Evolutionary conservation across 2,113 vertebrate species (phyloP), one percentile per base, ranked within the genome.

Genomic region (Alces alces): DNA sequence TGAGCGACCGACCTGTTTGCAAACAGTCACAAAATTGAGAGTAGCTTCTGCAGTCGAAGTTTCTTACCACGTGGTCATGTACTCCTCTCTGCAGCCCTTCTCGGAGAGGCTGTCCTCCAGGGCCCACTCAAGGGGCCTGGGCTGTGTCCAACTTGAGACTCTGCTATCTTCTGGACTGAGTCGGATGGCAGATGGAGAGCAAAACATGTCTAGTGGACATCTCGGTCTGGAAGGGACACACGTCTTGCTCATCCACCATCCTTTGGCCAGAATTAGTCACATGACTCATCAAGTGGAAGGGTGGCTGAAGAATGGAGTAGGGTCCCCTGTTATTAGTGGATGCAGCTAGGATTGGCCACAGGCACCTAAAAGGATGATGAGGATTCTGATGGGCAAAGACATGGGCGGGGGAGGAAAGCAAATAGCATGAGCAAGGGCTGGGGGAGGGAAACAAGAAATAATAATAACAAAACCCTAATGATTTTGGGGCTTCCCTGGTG

Each of bases 301-400:
- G 5, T 2, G 0, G 6, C 27, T 73, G 36, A 50, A 4, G 6
- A 55, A 12, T 6, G 1, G 1, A 6, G 50, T 1, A 13, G 39
- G 12, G 4, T 54, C 17, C 0, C 28, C 2, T 79, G 4, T 7
- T 23, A 0, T 2, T 1, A 12, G 6, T 21, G 33, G 21, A n/a
- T 12, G 39, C 2, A 2, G 11, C 28, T 25, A 1, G 13, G 2
- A 11, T 39, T 10, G 1, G 33, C 27, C 9, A 11, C 1, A 3
- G 25, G 23, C 17, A 11, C 58, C 33, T 8, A 0, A 5, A 54
- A 7, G 23, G 21, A 2, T 0, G 1, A 4, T 9, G 6, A 27
- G 16, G 50, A 25, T 19, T 8, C 11, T 82, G 50, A 30, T 0
- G 54, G 55, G 14, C 3, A 8, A 4, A 43, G n/a, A 15, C n/a